These are phyloP conservation scores for Dryocosmus kuriphilus DNA, from an alignment of 2,888 invertebrate genomes.

Conservation along the genomic window DNA sequence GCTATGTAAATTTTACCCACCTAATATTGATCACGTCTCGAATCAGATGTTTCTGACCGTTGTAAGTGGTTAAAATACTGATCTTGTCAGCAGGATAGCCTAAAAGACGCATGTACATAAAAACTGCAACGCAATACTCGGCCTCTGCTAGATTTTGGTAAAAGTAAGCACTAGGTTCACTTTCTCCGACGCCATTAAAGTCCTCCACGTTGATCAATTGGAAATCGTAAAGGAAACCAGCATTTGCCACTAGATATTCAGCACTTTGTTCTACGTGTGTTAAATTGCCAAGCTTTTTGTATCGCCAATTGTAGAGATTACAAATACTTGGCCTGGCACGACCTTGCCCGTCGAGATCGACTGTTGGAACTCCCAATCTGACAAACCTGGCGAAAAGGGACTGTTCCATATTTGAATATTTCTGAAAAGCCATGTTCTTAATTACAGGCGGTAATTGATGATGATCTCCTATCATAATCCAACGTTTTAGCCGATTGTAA, in stretches of 20 bases:
- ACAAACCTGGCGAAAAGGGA: constrained; percentile 98
- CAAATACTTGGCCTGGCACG: constrained; percentile 95
- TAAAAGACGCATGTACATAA: constrained; percentile 98
- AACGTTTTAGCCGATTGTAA: constrained; percentile 95
- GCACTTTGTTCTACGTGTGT: constrained; percentile 90
- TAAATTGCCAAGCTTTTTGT: constrained; percentile 96
- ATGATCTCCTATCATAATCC: constrained; percentile 99
- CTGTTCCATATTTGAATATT: constrained; percentile 99
- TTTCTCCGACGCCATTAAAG: constrained; percentile 97
- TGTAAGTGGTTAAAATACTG: constrained; percentile 98
- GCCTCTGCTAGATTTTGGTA: constrained; percentile 96
- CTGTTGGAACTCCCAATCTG: constrained; percentile 96
- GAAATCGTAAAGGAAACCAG: constrained; percentile 95
- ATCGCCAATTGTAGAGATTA: constrained; percentile 96
- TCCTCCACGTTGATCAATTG: constrained; percentile 98
- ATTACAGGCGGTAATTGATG: constrained; percentile 99
- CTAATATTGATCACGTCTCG: constrained; percentile 94
- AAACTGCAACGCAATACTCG: constrained; percentile 97
- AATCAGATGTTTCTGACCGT: constrained; percentile 98
- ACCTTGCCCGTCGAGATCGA: constrained; percentile 98
- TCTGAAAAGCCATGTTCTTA: constrained; percentile 99
- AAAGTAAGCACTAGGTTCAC: constrained; percentile 98
- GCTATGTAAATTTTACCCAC: constrained; percentile 46
- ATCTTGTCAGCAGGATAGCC: constrained; percentile 98
- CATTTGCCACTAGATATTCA: constrained; percentile 94